phyloP scores from a whole-genome alignment of 2,797 vertebrate genomes.

The Microcaecilia unicolor region DNA sequence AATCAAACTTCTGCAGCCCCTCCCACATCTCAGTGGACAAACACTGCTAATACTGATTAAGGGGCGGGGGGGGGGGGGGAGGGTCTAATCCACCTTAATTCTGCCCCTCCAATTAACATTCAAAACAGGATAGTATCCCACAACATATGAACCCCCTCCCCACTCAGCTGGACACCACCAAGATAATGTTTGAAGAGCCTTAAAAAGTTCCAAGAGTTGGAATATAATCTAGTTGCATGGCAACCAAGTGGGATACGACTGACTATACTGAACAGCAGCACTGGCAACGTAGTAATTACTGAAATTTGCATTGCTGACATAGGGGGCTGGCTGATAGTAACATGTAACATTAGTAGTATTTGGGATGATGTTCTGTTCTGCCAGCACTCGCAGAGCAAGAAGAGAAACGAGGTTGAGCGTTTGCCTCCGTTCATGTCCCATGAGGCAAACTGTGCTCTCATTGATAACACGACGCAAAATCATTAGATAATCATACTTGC shows the following conservation, averaged over 20 bases:
- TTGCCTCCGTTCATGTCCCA: conserved; percentile 91
- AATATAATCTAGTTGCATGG: conserved; percentile 81
- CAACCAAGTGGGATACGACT: conserved; percentile 91
- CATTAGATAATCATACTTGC: conserved; percentile 96
- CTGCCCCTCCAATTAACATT: no score
- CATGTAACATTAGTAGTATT: conserved; percentile 88
- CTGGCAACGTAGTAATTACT: conserved; percentile 89
- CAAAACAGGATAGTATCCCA: no score
- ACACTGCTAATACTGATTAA: no score
- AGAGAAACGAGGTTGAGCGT: conserved; percentile 91
- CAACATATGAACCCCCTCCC: no score
- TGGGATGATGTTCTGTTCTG: conserved; percentile 88
- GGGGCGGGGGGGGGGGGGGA: no score
- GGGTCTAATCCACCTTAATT: no score
- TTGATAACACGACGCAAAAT: conserved; percentile 87
- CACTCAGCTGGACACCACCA: no score
- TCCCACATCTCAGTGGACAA: no score
- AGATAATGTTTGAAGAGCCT: no score
- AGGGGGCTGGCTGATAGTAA: conserved; percentile 87
- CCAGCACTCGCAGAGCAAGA: conserved; percentile 80
- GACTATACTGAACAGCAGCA: conserved; percentile 59
- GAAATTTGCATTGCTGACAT: conserved; percentile 90
- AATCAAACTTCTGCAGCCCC: no score
- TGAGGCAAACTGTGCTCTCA: conserved; percentile 95
- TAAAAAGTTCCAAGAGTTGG: conserved; percentile 14